Conservation (phyloP, 2,113 vertebrate genomes). For the Strix aluco region DNA sequence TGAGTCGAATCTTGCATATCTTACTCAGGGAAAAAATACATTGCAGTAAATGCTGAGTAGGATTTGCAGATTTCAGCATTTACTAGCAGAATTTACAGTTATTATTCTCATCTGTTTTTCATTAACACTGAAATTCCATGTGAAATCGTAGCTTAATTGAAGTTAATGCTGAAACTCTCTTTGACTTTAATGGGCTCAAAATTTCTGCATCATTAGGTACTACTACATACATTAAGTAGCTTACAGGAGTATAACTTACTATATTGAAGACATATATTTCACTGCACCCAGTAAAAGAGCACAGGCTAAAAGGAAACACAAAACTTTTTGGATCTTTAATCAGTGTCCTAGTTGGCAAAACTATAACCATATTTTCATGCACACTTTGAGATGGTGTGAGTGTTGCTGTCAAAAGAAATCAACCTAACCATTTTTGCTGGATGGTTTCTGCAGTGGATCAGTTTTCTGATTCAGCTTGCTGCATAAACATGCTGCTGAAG, state of each 20-base stretch:
- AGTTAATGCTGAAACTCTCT: neutral
- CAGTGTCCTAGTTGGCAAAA: neutral
- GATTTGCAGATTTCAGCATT: neutral
- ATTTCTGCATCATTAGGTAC: slow-evolving; percentile 7
- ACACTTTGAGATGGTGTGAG: neutral
- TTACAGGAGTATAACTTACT: neutral
- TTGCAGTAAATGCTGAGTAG: neutral
- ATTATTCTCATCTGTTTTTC: neutral
- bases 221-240: neutral
- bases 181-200: neutral
- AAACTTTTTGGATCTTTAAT: neutral
- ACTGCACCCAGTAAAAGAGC: neutral
- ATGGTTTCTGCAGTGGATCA: neutral
- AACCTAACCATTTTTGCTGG: neutral
- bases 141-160: neutral
- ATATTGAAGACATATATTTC: neutral
- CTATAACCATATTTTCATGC: neutral
- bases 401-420: neutral
- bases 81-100: neutral
- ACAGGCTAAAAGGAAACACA: neutral
- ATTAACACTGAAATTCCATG: neutral
- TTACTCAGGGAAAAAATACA: neutral
- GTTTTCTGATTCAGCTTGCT: neutral
- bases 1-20: neutral
- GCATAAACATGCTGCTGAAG: neutral